Percentiles rank a stretch among this genome's conserved stretches.
phyloP scores from a whole-genome alignment of 2,888 invertebrate genomes.

The Cataglyphis livida region DNA sequence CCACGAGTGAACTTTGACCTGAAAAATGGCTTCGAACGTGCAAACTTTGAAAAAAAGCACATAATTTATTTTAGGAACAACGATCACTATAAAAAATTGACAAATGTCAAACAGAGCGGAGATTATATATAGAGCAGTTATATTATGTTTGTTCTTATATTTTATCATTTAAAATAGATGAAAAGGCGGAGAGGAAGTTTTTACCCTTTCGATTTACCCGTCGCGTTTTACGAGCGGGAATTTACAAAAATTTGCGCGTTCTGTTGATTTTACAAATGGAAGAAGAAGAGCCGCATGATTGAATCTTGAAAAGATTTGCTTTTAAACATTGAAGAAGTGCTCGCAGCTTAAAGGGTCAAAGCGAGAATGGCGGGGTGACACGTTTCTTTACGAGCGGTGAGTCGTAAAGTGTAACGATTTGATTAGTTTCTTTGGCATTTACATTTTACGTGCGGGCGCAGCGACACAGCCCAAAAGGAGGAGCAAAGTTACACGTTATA shows the following conservation, averaged over 20 bases:
- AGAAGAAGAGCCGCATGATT: conserved; percentile 14
- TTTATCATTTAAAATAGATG: conserved; percentile 7
- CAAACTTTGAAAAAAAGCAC: conserved; percentile 8
- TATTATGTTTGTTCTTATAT: conserved; percentile 22
- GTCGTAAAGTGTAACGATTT: conserved; percentile 60
- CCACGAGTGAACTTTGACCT: not conserved
- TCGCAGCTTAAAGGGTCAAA: conserved; percentile 38
- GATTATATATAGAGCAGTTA: not conserved
- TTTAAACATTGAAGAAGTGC: conserved; percentile 40
- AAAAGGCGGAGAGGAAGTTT: not conserved
- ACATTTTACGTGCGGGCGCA: conserved; percentile 51
- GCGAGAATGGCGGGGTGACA: conserved; percentile 25
- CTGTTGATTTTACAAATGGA: conserved; percentile 27
- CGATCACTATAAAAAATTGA: conserved; percentile 3
- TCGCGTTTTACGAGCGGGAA: conserved; percentile 21
- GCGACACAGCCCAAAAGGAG: not conserved
- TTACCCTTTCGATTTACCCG: conserved; percentile 24
- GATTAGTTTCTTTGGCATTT: conserved; percentile 58
- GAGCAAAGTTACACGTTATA: not conserved
- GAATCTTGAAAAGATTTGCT: conserved; percentile 48
- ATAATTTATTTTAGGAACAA: conserved; percentile 22
- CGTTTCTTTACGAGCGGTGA: conserved; percentile 55
- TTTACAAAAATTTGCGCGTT: conserved; percentile 35
- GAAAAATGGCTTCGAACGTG: not conserved
- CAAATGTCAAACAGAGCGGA: conserved; percentile 4